Evolutionary conservation across 2,113 vertebrate genomes (phyloP), one percentile per base, ranked within the genome.

Genomic region (Neopipo cinnamomea): DNA sequence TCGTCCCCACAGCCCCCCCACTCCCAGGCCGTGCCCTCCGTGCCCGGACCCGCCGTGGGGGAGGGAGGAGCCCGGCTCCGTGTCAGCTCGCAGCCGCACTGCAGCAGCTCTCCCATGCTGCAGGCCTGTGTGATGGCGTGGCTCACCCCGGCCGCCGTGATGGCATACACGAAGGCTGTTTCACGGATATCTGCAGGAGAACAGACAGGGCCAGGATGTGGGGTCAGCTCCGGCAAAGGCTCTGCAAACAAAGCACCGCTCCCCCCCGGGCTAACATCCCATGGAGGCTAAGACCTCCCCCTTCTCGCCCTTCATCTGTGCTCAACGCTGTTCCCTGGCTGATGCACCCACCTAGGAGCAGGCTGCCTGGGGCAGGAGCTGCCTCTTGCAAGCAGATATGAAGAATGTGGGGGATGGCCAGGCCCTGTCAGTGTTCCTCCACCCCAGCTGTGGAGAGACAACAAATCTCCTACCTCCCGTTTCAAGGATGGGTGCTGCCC

Each of bases 1-100:
- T 99, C 99, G 0, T 99, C 99, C 19, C 99, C 99, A 1, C 99
- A 99, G 93, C 99, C 99, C 0, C 99, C 99, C 99, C 99, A 99
- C 94, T 99, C 99, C 99, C 99, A 99, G 93, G 98, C 98, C 0
- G 98, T 98, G 50, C 98, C 98, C n/a, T 99, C 98, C 0, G 95
- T 96, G 9, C 98, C 95, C 1, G 97, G 92, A 7, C 97, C 91
- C 0, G 59, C n/a, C 0, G 97, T 93, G 4, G 99, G 96, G 0
- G 88, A 94, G 2, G 98, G 98, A 2, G 96, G 98, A 3, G 98
- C 97, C 67, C 98, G 96, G 95, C 98, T 98, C 10, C 98, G 97
- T 3, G 99, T 99, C 15, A 99, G 98, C 96, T 99, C 99, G 1
- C 99, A 99, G 88, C 99, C 99, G 2, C 99, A 99, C 97, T 99